Base-by-base conservation (phyloP, 2,797 vertebrate species). In the Fistularia tabacaria region DNA sequence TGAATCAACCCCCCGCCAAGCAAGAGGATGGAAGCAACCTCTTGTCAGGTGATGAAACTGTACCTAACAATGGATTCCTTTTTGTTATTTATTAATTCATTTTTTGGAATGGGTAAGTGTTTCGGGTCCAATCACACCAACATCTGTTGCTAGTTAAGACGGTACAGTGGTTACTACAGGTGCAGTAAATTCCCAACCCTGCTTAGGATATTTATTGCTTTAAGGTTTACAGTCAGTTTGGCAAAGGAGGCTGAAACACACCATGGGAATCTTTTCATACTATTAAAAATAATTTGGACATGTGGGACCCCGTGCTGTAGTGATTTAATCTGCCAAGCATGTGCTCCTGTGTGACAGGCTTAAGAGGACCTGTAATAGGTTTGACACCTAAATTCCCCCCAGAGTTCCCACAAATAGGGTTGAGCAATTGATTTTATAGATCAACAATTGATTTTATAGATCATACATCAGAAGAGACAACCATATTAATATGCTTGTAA, bases 71-170 rank as follows among this genome's bases (percentile, higher is more conserved):
- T 85, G 80, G 74, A 64, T 68, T 64, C 54, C 41, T 40, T 57
- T 68, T 58, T 45, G 74, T 73, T 75, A 77, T 72, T 64, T 36
- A 5, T 49, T 15, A 37, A 52, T 52, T 40, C 38, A 14, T 5
- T 52, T 44, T 54, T 42, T 12, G 11, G 3, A 37, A 63, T 54
- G 52, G 8, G 36, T 59, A 76, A 76, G 44, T 54, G 64, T 60
- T 70, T 74, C 38, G 39, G 39, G 36, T 63, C 58, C 66, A 76
- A 80, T 83, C 75, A 57, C 51, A 68, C 69, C 51, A 9, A 74
- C 89, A 91, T 91, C 89, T 92, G 91, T 53, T 83, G 68, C 78
- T 83, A 81, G 85, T 92, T 91, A 92, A 60, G 63, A 48, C 44
- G 50, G 64, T 69, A 78, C 51, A 65, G 76, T 58, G 75, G 82